phyloP scores from a whole-genome alignment of 2,113 vertebrate species.

The Clupea harengus region DNA sequence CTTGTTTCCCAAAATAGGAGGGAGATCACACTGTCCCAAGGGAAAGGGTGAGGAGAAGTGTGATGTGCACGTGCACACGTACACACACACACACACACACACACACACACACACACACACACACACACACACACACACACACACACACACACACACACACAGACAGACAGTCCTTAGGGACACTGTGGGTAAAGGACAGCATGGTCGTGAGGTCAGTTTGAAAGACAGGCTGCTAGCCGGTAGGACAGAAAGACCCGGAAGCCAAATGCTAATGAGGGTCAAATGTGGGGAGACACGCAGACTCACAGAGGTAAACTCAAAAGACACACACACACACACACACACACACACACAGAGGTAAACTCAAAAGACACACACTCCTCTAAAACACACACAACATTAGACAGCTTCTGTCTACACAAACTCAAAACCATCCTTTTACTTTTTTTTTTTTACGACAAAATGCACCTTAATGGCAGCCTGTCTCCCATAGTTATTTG shows the following conservation, averaged over 20 bases:
- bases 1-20: not conserved
- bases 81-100: no score
- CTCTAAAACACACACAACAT: not conserved
- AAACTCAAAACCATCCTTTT: not conserved
- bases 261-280: slow-evolving; percentile 41
- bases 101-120: no score
- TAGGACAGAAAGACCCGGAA: slow-evolving; percentile 24
- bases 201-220: not conserved
- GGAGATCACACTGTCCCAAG: not conserved
- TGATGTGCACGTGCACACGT: no score
- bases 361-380: not conserved
- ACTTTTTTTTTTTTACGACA: not conserved
- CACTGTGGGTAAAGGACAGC: not conserved
- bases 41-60: no score
- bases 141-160: not conserved
- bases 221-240: not conserved
- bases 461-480: not conserved
- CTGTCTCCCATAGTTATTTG: not conserved
- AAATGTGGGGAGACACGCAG: slow-evolving; percentile 15
- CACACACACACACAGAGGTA: not conserved
- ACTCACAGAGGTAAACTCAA: not conserved
- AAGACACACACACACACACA: not conserved
- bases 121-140: no score
- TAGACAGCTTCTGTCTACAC: not conserved
- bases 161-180: not conserved